phyloP scores from a whole-genome alignment of 2,113 vertebrate genomes.

The Haemorhous mexicanus region DNA sequence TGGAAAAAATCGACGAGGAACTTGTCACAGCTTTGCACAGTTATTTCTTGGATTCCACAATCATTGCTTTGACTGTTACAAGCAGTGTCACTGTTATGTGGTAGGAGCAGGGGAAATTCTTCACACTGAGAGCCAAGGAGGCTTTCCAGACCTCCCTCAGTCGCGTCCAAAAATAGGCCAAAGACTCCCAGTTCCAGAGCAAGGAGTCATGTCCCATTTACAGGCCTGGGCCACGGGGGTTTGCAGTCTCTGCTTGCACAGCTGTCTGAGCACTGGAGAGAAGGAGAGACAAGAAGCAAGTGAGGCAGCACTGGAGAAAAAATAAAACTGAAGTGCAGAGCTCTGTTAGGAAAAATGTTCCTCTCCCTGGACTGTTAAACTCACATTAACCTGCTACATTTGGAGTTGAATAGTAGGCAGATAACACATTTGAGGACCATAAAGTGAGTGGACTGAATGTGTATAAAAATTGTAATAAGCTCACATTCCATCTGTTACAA shows the following conservation, averaged over 20 bases:
- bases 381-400: neutral
- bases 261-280: neutral
- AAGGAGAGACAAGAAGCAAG: neutral
- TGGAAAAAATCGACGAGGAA: neutral
- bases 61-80: neutral
- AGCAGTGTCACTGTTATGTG: neutral
- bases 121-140: neutral
- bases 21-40: neutral
- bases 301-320: neutral
- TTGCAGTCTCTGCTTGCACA: constrained; percentile 2
- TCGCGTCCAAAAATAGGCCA: neutral
- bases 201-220: neutral
- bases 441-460: neutral
- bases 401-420: neutral
- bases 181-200: neutral
- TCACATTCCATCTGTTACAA: neutral
- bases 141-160: neutral
- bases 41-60: neutral
- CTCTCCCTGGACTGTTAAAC: neutral
- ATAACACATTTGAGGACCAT: neutral
- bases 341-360: neutral
- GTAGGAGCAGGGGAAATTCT: neutral
- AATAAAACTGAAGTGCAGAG: neutral
- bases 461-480: neutral
- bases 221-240: neutral